Conservation (phyloP, 2,113 vertebrate genomes). For the Corapipo altera region DNA sequence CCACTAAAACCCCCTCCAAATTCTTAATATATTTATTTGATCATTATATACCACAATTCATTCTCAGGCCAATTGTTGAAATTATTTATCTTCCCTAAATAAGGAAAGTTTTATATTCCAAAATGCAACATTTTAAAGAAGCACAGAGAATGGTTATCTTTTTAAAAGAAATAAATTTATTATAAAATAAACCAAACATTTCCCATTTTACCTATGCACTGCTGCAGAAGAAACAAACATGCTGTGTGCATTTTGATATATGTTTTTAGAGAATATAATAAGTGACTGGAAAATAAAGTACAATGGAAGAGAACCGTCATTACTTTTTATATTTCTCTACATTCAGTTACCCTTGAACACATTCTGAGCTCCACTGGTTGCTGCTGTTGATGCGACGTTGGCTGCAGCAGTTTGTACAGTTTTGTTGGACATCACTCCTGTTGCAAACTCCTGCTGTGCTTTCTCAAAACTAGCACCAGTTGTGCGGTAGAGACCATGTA, state of each 20-base stretch:
- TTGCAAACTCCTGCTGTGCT: constrained; percentile 95
- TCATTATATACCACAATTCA: background rate
- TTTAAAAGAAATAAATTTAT: constrained; percentile 49
- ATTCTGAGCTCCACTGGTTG: constrained; percentile 83
- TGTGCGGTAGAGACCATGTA: constrained; percentile 91
- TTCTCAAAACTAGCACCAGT: constrained; percentile 96
- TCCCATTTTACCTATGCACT: constrained; percentile 76
- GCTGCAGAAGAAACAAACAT: constrained; percentile 71
- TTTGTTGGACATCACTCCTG: constrained; percentile 95
- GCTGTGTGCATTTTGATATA: constrained; percentile 69
- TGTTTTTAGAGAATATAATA: constrained; percentile 58
- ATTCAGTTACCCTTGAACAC: constrained; percentile 88
- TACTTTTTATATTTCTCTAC: constrained; percentile 63
- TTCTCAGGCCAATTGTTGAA: constrained; percentile 58
- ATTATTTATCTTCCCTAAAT: constrained; percentile 39
- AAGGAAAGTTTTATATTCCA: constrained; percentile 48
- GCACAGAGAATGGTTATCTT: constrained; percentile 6
- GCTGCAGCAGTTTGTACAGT: constrained; percentile 92
- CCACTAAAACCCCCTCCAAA: background rate
- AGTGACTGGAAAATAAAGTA: constrained; percentile 65
- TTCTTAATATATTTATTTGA: constrained; percentile 4
- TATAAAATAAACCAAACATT: constrained; percentile 51
- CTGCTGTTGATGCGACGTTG: constrained; percentile 85
- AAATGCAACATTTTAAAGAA: constrained; percentile 31
- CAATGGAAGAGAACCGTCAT: background rate